Percentiles rank a stretch among this genome's conserved stretches.
Evolutionary conservation across 1,140 invertebrate species (phyloP).

Genomic region (Rhopalosiphum maidis): DNA sequence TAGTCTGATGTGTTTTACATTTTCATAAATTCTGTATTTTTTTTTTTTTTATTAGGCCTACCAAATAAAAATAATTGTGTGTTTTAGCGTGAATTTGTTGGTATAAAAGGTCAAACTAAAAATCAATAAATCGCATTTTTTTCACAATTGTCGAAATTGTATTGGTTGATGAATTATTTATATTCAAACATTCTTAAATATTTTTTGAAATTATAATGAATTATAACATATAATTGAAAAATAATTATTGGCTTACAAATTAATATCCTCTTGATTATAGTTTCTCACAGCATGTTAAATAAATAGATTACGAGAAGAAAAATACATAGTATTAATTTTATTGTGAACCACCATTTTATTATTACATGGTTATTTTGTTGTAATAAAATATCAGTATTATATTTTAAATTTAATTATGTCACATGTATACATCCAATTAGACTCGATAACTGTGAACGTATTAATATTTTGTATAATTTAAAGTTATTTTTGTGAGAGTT

Average conservation of each 20-base stretch:
- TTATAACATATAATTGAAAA: background rate
- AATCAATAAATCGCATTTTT: background rate
- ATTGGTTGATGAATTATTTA: background rate
- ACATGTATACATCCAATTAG: background rate
- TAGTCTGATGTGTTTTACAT: slow-evolving; percentile 33
- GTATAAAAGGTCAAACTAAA: background rate
- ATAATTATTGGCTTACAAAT: slow-evolving; percentile 27
- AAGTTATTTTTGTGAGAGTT: slow-evolving; percentile 51
- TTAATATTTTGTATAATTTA: slow-evolving; percentile 39
- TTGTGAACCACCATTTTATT: slow-evolving; percentile 10
- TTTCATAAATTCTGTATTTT: slow-evolving; percentile 34
- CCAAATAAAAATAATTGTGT: slow-evolving; percentile 38
- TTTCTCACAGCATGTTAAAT: background rate
- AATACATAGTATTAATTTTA: background rate
- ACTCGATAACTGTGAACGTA: background rate
- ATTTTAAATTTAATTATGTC: background rate
- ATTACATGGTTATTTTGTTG: background rate
- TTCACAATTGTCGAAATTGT: slow-evolving; percentile 5
- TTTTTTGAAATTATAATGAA: slow-evolving; percentile 21
- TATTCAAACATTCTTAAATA: slow-evolving; percentile 27
- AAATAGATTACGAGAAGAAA: background rate
- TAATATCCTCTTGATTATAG: background rate
- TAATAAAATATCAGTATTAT: slow-evolving; percentile 51
- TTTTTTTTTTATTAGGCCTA: slow-evolving; percentile 24
- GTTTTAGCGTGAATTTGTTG: slow-evolving; percentile 4